Percentiles rank a stretch among this genome's conserved stretches.
Conservation (phyloP, 2,113 vertebrate genomes). For the Oenanthe melanoleuca region DNA sequence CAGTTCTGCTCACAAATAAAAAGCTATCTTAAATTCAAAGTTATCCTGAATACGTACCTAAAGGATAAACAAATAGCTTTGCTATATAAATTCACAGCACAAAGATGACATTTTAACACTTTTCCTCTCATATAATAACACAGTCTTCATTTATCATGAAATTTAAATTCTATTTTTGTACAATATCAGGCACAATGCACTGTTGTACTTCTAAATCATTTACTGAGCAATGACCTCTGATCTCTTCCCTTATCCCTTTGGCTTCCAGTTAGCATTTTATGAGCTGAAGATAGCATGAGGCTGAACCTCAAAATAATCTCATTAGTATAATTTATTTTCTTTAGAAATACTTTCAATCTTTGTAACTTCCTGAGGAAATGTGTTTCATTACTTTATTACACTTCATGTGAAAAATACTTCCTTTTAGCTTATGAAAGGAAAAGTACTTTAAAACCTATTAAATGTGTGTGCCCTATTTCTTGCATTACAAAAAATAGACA, state of each 20-base stretch:
- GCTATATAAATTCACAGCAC: neutral
- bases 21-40: neutral
- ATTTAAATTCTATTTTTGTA: neutral
- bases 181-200: neutral
- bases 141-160: neutral
- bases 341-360: neutral
- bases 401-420: neutral
- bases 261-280: neutral
- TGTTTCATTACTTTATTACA: neutral
- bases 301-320: slow-evolving; percentile 8
- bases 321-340: slow-evolving; percentile 22
- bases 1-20: neutral
- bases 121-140: neutral
- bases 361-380: slow-evolving; percentile 19
- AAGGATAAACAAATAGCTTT: neutral
- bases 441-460: neutral
- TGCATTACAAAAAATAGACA: neutral
- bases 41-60: neutral
- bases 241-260: neutral
- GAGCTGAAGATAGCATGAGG: neutral
- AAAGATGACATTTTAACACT: neutral
- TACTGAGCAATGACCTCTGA: neutral
- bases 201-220: neutral
- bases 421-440: neutral
- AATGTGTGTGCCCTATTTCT: neutral